Evolutionary conservation across 2,888 invertebrate genomes (phyloP), one percentile per base, ranked within the genome.

Genomic region (Drosophila sordidula): DNA sequence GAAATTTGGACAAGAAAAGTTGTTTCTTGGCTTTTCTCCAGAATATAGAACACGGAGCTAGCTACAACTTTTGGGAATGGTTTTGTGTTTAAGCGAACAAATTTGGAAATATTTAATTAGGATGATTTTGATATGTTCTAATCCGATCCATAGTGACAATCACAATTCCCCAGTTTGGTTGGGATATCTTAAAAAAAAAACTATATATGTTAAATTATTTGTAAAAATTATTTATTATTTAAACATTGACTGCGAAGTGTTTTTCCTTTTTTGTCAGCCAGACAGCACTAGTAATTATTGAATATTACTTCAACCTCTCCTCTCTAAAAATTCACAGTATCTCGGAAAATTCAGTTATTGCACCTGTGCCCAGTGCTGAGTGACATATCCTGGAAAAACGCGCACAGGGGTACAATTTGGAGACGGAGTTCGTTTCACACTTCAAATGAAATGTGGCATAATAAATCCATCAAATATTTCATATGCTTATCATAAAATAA

Each of bases 381-480:
- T 77, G 80, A 79, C 77, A 80, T 45, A 66, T 79, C 77, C 80
- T 80, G 71, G 22, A 38, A 36, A 39, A 14, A 54, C 49, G 59
- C 57, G 41, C 38, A 26, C 42, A 12, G 42, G 34, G 47, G 36
- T 18, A 52, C 26, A 55, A 59, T 66, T 83, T 63, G 18, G 41
- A 34, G 12, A 25, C 18, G 44, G 46, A 39, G 12, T 34, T 11
- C 34, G 44, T 58, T 78, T 76, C 76, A 79, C 79, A 74, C 79
- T 58, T 46, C 14, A 22, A 34, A 6, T 54, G 45, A 32, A 22
- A 42, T 18, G 45, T 44, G 29, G 34, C 61, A 72, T 80, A 80
- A 87, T 84, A 80, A 87, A 85, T 89, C 85, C 89, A 89, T 89
- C 85, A 85, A 70, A 71, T 67, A 52, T 63, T 80, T 87, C 84